These are phyloP conservation scores for Heliothis peltigera DNA, from an alignment of 2,888 invertebrate species.

Conservation along the genomic window DNA sequence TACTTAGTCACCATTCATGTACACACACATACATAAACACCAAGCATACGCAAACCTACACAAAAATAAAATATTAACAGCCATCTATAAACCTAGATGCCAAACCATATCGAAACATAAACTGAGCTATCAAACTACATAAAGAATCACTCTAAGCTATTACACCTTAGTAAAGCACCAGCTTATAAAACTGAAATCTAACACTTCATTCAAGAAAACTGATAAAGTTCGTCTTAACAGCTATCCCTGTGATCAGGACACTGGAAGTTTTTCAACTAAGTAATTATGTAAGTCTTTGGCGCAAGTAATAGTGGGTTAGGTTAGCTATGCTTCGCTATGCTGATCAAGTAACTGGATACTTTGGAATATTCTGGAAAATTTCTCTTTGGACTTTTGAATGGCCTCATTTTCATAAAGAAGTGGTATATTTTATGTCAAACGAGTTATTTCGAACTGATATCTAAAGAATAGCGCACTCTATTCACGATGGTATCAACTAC, in stretches of 20 bases:
- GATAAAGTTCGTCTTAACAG: constrained; percentile 47
- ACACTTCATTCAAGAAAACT: constrained; percentile 47
- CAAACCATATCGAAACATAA: neutral
- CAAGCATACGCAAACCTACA: too few relatives aligned
- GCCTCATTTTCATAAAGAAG: neutral
- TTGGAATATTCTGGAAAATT: constrained; percentile 16
- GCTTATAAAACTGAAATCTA: constrained; percentile 47
- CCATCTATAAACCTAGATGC: neutral
- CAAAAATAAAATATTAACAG: neutral
- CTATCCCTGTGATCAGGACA: constrained; percentile 57
- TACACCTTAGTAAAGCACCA: constrained; percentile 8
- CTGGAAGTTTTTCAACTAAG: constrained; percentile 62
- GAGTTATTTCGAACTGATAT: too few relatives aligned
- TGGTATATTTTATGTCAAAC: too few relatives aligned
- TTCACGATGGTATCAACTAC: too few relatives aligned
- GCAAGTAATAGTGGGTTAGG: constrained; percentile 14
- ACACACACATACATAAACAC: neutral
- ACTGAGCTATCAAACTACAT: constrained; percentile 1
- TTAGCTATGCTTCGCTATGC: constrained; percentile 17
- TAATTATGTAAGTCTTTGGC: constrained; percentile 58
- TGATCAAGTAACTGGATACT: constrained; percentile 26
- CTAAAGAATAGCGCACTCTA: too few relatives aligned
- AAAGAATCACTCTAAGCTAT: constrained; percentile 32
- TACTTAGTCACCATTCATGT: neutral
- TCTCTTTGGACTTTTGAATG: neutral